A percentile compares a stretch with the other conserved stretches of the same genome.
Conservation (phyloP, 2,797 vertebrate species). For the Fratercula arctica region DNA sequence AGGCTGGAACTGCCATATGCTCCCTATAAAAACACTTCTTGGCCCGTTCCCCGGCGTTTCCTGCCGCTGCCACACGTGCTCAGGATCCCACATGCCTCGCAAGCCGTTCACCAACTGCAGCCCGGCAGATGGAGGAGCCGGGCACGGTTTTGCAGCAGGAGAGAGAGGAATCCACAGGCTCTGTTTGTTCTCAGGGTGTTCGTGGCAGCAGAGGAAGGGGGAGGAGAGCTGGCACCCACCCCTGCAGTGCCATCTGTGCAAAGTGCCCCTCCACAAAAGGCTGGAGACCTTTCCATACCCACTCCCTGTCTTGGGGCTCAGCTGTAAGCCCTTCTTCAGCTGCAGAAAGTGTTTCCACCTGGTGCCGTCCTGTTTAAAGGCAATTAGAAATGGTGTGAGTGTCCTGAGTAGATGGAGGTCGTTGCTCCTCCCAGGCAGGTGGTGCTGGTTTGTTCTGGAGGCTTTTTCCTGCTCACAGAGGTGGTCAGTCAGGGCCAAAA, state of each 20-base stretch:
- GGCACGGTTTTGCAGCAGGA: background rate
- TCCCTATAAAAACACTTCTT: constrained; percentile 13
- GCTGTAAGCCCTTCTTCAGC: background rate
- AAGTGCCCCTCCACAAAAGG: background rate
- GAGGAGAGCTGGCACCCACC: background rate
- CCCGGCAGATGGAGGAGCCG: constrained; percentile 47
- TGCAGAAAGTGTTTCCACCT: background rate
- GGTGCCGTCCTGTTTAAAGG: background rate
- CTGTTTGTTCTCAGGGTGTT: constrained; percentile 15
- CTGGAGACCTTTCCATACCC: background rate
- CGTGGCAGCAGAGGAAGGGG: background rate
- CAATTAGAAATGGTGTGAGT: background rate
- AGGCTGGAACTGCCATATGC: constrained; percentile 24
- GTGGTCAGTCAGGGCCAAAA: background rate
- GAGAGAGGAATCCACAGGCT: constrained; percentile 12
- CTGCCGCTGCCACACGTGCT: constrained; percentile 5
- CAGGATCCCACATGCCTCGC: constrained; percentile 38
- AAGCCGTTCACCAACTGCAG: constrained; percentile 46
- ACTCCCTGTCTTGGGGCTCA: background rate
- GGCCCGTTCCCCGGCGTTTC: background rate
- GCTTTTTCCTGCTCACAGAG: background rate
- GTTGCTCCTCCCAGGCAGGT: background rate
- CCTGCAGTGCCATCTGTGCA: background rate
- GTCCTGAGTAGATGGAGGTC: background rate
- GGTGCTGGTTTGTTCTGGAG: background rate